phyloP scores from a whole-genome alignment of 2,888 invertebrate genomes.

The Drosophila bunnanda region DNA sequence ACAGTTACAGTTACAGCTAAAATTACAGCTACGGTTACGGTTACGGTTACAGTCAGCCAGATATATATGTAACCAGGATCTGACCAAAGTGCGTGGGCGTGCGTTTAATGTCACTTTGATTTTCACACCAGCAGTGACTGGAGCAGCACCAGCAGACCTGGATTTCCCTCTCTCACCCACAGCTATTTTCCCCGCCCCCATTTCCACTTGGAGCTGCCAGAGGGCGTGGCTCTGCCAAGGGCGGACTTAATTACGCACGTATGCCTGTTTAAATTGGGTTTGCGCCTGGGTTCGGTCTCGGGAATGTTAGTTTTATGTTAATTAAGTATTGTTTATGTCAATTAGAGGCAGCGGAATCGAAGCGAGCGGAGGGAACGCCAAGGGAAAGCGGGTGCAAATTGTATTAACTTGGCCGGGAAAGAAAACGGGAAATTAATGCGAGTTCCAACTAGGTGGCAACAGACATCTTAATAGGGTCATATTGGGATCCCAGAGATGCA shows the following conservation, averaged over 20 bases:
- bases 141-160: not conserved
- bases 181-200: not conserved
- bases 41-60: conserved; percentile 9
- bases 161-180: not conserved
- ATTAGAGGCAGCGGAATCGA: conserved; percentile 53
- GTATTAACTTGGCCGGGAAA: conserved; percentile 24
- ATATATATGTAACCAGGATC: conserved; percentile 27
- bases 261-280: conserved; percentile 70
- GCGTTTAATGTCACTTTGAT: conserved; percentile 56
- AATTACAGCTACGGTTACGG: not conserved
- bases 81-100: conserved; percentile 54
- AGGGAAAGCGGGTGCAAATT: conserved; percentile 24
- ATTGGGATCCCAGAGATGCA: conserved; percentile 23
- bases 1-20: not conserved
- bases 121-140: conserved; percentile 45
- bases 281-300: conserved; percentile 14
- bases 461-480: conserved; percentile 33
- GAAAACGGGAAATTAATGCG: conserved; percentile 41
- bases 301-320: conserved; percentile 80
- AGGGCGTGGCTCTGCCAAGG: conserved; percentile 16
- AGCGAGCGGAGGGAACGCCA: not conserved
- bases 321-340: conserved; percentile 76
- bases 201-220: conserved; percentile 5
- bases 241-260: conserved; percentile 74
- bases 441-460: conserved; percentile 25